Percentiles rank a stretch among this genome's conserved stretches.
These are phyloP conservation scores for Cotesia vestalis DNA, from an alignment of 1,140 invertebrate genomes.

Conservation along the genomic window DNA sequence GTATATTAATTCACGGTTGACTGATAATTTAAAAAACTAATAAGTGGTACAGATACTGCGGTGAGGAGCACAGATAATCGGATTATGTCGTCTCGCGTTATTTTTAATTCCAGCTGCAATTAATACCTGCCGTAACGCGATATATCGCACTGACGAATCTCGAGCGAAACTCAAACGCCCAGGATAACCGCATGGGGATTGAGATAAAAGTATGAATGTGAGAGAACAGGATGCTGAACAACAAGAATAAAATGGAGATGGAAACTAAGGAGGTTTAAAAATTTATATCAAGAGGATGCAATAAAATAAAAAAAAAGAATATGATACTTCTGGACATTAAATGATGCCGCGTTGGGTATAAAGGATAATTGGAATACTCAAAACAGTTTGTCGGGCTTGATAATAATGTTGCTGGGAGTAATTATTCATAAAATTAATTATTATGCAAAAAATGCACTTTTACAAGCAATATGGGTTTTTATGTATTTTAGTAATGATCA, in stretches of 20 bases:
- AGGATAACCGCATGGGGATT: neutral
- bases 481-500: no score
- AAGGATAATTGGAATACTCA: conserved; percentile 27
- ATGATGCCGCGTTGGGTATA: neutral
- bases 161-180: conserved; percentile 1
- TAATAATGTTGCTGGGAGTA: neutral
- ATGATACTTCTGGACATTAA: neutral
- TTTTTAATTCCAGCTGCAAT: conserved; percentile 49
- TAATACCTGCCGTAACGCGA: conserved; percentile 47
- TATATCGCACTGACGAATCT: conserved; percentile 42
- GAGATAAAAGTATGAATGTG: conserved; percentile 6
- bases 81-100: conserved; percentile 53
- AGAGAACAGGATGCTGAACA: neutral
- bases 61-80: conserved; percentile 44
- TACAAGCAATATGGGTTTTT: no score
- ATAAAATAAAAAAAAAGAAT: conserved; percentile 19
- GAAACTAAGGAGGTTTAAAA: no score
- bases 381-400: neutral
- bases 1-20: no score
- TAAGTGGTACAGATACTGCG: conserved; percentile 1
- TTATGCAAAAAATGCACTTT: neutral
- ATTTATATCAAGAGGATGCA: neutral
- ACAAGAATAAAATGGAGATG: neutral
- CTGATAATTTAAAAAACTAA: no score
- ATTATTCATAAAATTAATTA: conserved; percentile 5